Percentiles rank a stretch among this genome's conserved stretches.
phyloP scores from a whole-genome alignment of 2,888 invertebrate genomes.

The Spilosoma lubricipeda region DNA sequence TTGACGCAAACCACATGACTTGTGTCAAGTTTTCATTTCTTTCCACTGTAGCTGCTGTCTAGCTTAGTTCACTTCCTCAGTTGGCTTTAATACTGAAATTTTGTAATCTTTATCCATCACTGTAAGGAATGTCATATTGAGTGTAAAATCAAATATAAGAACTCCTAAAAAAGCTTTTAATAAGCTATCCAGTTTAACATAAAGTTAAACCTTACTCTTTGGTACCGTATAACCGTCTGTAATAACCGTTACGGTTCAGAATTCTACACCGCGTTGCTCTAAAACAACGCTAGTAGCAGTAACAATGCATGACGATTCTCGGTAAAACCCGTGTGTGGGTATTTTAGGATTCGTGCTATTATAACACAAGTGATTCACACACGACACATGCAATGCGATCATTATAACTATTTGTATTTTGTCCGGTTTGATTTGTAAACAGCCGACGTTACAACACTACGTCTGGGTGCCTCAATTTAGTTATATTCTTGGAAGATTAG shows the following conservation, averaged over 20 bases:
- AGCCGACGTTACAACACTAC: background rate
- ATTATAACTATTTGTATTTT: background rate
- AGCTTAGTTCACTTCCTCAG: no score
- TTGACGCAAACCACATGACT: no score
- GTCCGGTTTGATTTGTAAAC: background rate
- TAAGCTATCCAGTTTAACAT: background rate
- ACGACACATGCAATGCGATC: background rate
- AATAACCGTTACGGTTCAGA: background rate
- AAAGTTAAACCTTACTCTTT: background rate
- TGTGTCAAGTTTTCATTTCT: no score
- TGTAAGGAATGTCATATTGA: no score
- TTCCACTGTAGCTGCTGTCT: no score
- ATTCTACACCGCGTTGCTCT: background rate
- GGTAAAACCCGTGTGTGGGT: constrained; percentile 2
- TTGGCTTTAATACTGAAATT: no score
- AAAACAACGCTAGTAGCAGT: background rate
- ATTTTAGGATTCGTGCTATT: background rate
- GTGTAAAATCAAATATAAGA: background rate
- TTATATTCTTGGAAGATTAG: no score
- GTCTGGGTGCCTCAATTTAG: no score
- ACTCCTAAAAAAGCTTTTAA: background rate
- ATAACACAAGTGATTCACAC: background rate
- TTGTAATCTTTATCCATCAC: no score
- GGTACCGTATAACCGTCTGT: background rate
- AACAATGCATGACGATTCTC: background rate